These are phyloP conservation scores for Distichodus sexfasciatus DNA, from an alignment of 2,797 vertebrate genomes.

Conservation along the genomic window DNA sequence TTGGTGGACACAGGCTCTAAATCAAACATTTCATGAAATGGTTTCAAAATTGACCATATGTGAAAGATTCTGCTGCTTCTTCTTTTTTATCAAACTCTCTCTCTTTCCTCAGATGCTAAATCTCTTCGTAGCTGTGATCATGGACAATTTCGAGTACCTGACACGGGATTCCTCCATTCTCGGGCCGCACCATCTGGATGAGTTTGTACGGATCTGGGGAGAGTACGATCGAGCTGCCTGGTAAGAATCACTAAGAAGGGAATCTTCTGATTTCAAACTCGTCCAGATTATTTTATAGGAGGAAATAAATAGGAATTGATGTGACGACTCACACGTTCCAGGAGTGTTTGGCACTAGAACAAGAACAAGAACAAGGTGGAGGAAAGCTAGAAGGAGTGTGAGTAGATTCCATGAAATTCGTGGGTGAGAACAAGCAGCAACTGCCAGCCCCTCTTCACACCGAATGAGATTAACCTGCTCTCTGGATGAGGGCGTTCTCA, in stretches of 20 bases:
- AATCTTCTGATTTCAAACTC: not conserved
- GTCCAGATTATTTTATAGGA: too few species aligned
- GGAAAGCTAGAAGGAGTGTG: not conserved
- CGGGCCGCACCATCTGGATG: constrained; percentile 96
- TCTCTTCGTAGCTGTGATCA: constrained; percentile 97
- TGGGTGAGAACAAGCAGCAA: not conserved
- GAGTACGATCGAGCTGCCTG: constrained; percentile 95
- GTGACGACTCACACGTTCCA: not conserved
- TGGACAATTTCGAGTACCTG: constrained; percentile 99
- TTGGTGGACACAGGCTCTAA: too few species aligned
- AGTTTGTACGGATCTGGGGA: constrained; percentile 98
- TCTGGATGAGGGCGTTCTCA: constrained; percentile 2
- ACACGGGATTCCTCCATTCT: constrained; percentile 97
- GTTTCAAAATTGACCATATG: too few species aligned
- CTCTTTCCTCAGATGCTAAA: constrained; percentile 87
- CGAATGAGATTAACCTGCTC: constrained; percentile 23
- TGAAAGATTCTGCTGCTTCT: not conserved
- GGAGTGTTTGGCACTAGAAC: not conserved
- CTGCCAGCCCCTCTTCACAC: constrained; percentile 4
- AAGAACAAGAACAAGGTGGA: too few species aligned
- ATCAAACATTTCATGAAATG: too few species aligned
- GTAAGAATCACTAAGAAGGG: constrained; percentile 62
- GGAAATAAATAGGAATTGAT: not conserved
- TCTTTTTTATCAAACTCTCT: not conserved
- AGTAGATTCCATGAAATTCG: not conserved